Evolutionary conservation across 1,140 invertebrate species (phyloP).

Genomic region (Dinoponera quadriceps): DNA sequence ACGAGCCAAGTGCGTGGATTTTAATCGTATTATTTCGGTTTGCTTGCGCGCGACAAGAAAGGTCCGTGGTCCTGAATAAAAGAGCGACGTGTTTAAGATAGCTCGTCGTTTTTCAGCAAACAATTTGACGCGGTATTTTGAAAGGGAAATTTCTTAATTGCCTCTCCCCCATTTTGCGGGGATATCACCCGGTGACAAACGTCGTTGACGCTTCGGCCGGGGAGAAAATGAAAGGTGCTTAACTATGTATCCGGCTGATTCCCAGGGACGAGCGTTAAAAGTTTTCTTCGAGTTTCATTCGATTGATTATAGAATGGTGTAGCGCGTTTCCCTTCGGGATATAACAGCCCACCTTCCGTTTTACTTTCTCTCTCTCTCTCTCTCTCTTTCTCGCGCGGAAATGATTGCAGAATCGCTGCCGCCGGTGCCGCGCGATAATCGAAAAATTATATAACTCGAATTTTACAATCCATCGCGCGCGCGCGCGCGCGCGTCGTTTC

Average conservation of each 20-base stretch:
- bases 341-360: slow-evolving; percentile 12
- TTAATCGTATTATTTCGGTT: not conserved
- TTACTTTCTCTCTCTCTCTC: too few relatives aligned
- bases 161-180: not conserved
- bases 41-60: not conserved
- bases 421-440: not conserved
- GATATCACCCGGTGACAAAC: not conserved
- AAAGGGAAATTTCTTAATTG: slow-evolving; percentile 3
- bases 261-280: slow-evolving; percentile 4
- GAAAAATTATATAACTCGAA: slow-evolving; percentile 15
- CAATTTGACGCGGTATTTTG: not conserved
- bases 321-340: not conserved
- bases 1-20: not conserved
- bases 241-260: not conserved
- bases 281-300: slow-evolving; percentile 11
- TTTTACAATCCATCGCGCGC: not conserved
- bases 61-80: not conserved
- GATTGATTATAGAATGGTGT: not conserved
- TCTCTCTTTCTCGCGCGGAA: not conserved
- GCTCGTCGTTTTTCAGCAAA: not conserved
- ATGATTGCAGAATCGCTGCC: not conserved
- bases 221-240: slow-evolving; percentile 1
- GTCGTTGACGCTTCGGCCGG: not conserved
- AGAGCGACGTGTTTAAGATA: not conserved
- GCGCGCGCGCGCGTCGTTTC: too few relatives aligned